Evolutionary conservation across 2,113 vertebrate genomes (phyloP).

Genomic region (Phyllopteryx taeniolatus): DNA sequence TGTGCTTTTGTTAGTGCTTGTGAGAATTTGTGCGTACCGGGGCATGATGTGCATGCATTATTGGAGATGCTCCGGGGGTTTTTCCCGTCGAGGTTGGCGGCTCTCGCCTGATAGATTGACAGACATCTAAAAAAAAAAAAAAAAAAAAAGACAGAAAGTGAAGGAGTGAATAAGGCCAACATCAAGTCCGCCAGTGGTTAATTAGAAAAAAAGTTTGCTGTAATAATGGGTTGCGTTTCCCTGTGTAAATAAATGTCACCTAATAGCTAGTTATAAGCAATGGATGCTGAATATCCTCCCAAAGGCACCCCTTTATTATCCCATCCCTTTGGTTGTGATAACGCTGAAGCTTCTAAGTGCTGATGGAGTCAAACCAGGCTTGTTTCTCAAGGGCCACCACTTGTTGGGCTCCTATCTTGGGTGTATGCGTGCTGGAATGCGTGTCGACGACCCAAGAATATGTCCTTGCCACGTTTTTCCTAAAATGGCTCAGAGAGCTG

Average conservation of each 20-base stretch:
- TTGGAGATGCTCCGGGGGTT: slow-evolving; percentile 45
- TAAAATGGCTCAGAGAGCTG: slow-evolving; percentile 32
- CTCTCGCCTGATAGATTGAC: slow-evolving; percentile 3
- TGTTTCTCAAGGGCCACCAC: slow-evolving; percentile 2
- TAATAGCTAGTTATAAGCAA: slow-evolving; percentile 27
- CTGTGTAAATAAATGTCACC: slow-evolving; percentile 31
- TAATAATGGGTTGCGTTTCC: slow-evolving; percentile 50
- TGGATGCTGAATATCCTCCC: slow-evolving; percentile 14
- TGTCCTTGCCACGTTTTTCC: slow-evolving; percentile 21
- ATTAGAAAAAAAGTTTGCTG: background rate
- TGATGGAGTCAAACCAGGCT: slow-evolving; percentile 8
- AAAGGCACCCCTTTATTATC: slow-evolving; percentile 6
- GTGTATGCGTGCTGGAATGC: slow-evolving; percentile 21
- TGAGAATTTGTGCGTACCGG: slow-evolving; percentile 37
- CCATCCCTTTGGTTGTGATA: slow-evolving; percentile 20
- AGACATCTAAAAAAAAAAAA: slow-evolving; percentile 2
- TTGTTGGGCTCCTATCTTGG: slow-evolving; percentile 10
- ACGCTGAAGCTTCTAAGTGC: slow-evolving; percentile 21
- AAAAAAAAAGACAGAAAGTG: slow-evolving; percentile 20
- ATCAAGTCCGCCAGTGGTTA: slow-evolving; percentile 11
- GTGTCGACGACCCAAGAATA: slow-evolving; percentile 20
- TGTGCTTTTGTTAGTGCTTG: slow-evolving; percentile 60
- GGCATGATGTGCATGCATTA: slow-evolving; percentile 57
- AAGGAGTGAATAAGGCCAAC: slow-evolving; percentile 46
- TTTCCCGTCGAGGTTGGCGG: slow-evolving; percentile 51